Base-by-base conservation (phyloP, 2,113 vertebrate species). In the Xyrauchen texanus region DNA sequence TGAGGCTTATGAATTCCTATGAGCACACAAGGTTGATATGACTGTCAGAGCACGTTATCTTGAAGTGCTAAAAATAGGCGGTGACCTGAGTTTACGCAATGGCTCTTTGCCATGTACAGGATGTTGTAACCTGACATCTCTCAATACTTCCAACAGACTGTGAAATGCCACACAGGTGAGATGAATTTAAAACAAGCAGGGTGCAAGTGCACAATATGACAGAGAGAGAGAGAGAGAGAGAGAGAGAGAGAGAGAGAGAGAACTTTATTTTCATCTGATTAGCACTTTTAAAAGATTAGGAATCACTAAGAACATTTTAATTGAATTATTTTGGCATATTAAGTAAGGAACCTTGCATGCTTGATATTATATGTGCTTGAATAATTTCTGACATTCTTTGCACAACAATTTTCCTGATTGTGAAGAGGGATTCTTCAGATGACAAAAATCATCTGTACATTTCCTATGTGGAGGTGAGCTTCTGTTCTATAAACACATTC, bases 61-160 rank as follows among this genome's bases (percentile, higher is more conserved):
- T 15, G 71, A 66, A 0, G 45, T 51, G 82, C 88, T 89, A 89
- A 91, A 90, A 91, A 91, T 91, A 91, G 86, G 61, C 64, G 55
- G 60, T 64, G 77, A 76, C 67, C 62, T 12, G 75, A 68, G 83
- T 78, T 81, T 79, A 84, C 67, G 70, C 81, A 51, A 83, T 77
- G 83, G 77, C 77, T 84, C 74, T 76, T 63, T 85, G 74, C 81
- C 81, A 85, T 9, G 80, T 81, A 88, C 81, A 85, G 84, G 82
- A 86, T 81, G 82, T 65, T 74, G 88, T 86, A 90, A 89, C 85
- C 79, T 84, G 85, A 53, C 10, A 45, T 61, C 69, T 78, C 79
- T 68, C 15, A 13, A 74, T 58, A 60, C 21, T 21, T 78, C 67
- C 46, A 62, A 13, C 4, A 87, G 83, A 81, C 85, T 61, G 5